Evolutionary conservation across 2,888 invertebrate genomes (phyloP).

Genomic region (Chouioia cunea): DNA sequence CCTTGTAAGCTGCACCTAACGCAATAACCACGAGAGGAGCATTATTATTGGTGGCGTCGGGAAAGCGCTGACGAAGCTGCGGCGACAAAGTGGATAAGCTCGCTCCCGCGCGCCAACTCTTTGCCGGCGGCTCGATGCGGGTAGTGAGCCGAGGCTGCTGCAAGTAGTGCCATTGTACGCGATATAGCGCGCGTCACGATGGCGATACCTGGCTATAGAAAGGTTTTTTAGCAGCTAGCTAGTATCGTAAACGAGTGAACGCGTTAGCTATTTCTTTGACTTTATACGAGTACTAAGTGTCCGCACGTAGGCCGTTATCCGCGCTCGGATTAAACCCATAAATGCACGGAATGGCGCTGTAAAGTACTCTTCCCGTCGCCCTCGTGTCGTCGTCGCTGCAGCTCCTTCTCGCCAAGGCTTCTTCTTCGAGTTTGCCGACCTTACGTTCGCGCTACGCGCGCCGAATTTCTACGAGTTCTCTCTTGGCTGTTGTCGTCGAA

Average conservation of each 20-base stretch:
- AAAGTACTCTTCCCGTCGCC: constrained; percentile 30
- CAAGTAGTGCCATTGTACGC: no score
- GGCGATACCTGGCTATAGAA: not conserved
- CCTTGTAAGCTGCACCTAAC: no score
- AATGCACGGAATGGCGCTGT: constrained; percentile 45
- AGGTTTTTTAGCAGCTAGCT: not conserved
- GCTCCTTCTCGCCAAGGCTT: not conserved
- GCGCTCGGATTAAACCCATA: constrained; percentile 47
- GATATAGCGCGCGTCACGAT: no score
- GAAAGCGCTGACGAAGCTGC: constrained; percentile 15
- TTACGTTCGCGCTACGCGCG: no score
- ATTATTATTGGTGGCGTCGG: constrained; percentile 5
- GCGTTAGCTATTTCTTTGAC: constrained; percentile 19
- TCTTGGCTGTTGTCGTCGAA: no score
- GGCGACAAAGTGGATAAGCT: constrained; percentile 5
- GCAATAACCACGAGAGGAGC: no score
- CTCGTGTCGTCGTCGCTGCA: constrained; percentile 11
- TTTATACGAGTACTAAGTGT: constrained; percentile 29
- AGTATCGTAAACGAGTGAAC: constrained; percentile 14
- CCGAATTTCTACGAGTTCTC: no score
- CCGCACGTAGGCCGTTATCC: constrained; percentile 27
- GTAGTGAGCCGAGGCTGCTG: no score
- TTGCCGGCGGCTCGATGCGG: no score
- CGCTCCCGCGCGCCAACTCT: no score
- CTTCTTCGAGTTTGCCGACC: not conserved